phyloP scores from a whole-genome alignment of 1,140 invertebrate genomes.

The Hylaeus anthracinus region DNA sequence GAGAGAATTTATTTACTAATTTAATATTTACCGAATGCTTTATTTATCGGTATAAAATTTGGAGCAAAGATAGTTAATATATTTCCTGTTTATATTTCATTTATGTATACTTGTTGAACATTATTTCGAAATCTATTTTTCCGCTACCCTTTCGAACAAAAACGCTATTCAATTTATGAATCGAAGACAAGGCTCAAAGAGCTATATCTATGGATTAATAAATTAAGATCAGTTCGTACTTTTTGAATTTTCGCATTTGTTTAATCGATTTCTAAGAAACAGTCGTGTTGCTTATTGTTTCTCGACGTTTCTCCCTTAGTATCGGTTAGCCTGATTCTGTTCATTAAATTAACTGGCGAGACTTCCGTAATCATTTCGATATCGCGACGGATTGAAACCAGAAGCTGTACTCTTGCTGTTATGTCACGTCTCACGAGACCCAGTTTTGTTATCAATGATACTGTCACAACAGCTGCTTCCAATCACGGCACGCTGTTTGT shows the following conservation, averaged over 20 bases:
- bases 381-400: background rate
- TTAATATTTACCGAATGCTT: too few relatives aligned
- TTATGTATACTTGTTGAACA: too few relatives aligned
- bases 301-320: background rate
- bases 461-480: conserved; percentile 50
- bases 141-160: background rate
- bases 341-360: background rate
- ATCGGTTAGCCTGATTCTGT: background rate
- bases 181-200: background rate
- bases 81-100: too few relatives aligned
- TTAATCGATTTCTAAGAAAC: background rate
- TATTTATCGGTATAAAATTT: too few relatives aligned
- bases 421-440: conserved; percentile 46
- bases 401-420: conserved; percentile 11
- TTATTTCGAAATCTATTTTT: background rate
- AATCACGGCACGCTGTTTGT: conserved; percentile 27
- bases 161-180: background rate
- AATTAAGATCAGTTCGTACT: background rate
- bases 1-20: background rate
- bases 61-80: too few relatives aligned
- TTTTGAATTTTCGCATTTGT: background rate
- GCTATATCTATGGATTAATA: background rate
- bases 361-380: background rate
- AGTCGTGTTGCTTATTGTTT: background rate
- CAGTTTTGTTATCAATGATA: conserved; percentile 58